phyloP scores from a whole-genome alignment of 2,113 vertebrate genomes.

The Ifrita kowaldi region DNA sequence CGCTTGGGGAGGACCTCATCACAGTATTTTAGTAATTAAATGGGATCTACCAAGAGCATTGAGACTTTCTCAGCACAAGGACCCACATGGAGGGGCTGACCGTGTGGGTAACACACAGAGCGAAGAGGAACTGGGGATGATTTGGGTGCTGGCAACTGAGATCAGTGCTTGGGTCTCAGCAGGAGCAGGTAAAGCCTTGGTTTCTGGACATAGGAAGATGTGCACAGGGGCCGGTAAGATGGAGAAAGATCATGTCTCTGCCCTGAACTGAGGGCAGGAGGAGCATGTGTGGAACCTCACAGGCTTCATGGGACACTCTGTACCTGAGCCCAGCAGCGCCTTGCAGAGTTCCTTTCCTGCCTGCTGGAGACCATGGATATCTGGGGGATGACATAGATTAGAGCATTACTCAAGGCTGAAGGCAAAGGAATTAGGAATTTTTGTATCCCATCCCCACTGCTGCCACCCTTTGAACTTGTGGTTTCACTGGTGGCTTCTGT shows the following conservation, averaged over 20 bases:
- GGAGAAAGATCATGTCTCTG: neutral
- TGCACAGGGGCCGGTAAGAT: too few relatives aligned
- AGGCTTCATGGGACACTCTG: neutral
- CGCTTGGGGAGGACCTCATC: neutral
- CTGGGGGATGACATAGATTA: accelerated
- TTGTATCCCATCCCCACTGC: neutral
- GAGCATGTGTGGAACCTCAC: neutral
- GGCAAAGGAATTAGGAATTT: neutral
- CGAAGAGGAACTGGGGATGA: neutral
- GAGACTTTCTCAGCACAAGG: neutral
- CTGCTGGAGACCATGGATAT: neutral
- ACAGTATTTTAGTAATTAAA: neutral
- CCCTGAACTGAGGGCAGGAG: neutral
- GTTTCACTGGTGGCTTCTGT: neutral
- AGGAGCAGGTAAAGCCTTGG: neutral
- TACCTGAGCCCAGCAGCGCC: neutral
- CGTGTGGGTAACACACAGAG: neutral
- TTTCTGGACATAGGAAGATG: neutral
- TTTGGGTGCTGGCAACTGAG: neutral
- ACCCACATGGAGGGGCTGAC: neutral
- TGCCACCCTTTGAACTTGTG: neutral
- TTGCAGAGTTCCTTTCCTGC: neutral
- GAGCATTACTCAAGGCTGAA: neutral
- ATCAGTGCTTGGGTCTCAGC: neutral
- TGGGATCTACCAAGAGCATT: neutral